Percentiles rank a stretch among this genome's conserved stretches.
These are phyloP conservation scores for Pseudomyrmex dendroicus DNA, from an alignment of 1,140 invertebrate genomes.

Conservation along the genomic window DNA sequence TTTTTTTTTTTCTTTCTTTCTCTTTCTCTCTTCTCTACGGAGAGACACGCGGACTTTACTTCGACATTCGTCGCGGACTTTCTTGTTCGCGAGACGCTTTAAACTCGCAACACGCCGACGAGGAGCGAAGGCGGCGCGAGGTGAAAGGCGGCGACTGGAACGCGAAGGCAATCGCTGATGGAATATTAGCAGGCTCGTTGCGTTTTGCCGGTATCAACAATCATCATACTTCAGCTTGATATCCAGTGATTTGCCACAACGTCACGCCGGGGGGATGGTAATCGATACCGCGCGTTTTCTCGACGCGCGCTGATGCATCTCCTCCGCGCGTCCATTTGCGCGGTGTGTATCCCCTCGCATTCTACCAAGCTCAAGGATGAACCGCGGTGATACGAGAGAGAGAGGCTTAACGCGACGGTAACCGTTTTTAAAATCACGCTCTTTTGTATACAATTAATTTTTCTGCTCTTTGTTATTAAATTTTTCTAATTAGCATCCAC, in stretches of 20 bases:
- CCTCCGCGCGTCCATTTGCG: constrained; percentile 71
- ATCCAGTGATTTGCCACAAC: constrained; percentile 80
- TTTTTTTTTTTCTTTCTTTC: neutral
- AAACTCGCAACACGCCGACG: constrained; percentile 17
- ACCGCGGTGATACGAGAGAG: constrained; percentile 7
- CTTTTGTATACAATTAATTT: neutral
- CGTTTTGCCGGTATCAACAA: constrained; percentile 81
- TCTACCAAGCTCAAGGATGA: constrained; percentile 25
- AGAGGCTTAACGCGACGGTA: constrained; percentile 14
- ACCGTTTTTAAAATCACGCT: neutral
- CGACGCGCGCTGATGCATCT: constrained; percentile 74
- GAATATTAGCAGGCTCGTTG: constrained; percentile 80
- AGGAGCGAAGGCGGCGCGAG: constrained; percentile 23
- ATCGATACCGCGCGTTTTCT: constrained; percentile 77
- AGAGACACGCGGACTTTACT: constrained; percentile 74
- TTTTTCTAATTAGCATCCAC: too few species aligned
- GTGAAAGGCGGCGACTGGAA: constrained; percentile 35
- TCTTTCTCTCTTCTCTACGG: constrained; percentile 52
- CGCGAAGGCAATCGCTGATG: constrained; percentile 54
- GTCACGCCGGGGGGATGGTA: constrained; percentile 75
- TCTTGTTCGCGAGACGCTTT: constrained; percentile 44
- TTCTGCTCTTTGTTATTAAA: neutral
- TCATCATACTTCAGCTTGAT: constrained; percentile 84
- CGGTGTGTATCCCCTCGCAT: constrained; percentile 25
- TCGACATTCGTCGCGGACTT: constrained; percentile 74